Evolutionary conservation across 2,797 vertebrate species (phyloP).

Genomic region (Rhinophrynus dorsalis): DNA sequence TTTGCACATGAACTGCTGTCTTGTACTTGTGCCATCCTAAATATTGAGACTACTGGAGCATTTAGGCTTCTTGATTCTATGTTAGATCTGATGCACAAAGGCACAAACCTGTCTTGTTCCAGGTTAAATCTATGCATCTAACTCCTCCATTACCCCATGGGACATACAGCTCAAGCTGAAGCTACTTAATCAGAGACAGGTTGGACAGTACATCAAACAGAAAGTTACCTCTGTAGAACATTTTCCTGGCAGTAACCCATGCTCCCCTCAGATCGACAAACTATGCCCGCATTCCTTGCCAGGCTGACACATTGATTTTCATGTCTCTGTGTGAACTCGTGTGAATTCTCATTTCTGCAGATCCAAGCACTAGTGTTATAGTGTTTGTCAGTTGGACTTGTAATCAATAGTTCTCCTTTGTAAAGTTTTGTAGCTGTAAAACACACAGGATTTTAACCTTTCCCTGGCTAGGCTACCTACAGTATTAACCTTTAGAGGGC

Average conservation of each 20-base stretch:
- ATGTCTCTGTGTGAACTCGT: conserved; percentile 31
- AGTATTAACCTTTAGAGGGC: no score
- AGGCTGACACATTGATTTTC: conserved; percentile 42
- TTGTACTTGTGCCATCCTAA: no score
- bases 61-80: no score
- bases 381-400: conserved; percentile 36
- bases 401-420: conserved; percentile 40
- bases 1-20: no score
- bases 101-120: background rate
- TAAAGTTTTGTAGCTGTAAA: conserved; percentile 30
- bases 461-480: background rate
- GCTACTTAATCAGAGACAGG: background rate
- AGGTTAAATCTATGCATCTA: background rate
- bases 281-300: conserved; percentile 27
- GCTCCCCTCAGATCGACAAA: conserved; percentile 29
- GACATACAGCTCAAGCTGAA: background rate
- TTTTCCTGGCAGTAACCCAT: conserved; percentile 13
- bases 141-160: background rate
- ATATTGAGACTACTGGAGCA: no score
- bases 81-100: no score
- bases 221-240: conserved; percentile 13
- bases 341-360: conserved; percentile 43
- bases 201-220: conserved; percentile 4
- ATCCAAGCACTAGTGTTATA: conserved; percentile 40
- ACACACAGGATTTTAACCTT: conserved; percentile 29